Evolutionary conservation across 1,140 invertebrate species (phyloP), one percentile per base, ranked within the genome.

Genomic region (Neodiprion fabricii): DNA sequence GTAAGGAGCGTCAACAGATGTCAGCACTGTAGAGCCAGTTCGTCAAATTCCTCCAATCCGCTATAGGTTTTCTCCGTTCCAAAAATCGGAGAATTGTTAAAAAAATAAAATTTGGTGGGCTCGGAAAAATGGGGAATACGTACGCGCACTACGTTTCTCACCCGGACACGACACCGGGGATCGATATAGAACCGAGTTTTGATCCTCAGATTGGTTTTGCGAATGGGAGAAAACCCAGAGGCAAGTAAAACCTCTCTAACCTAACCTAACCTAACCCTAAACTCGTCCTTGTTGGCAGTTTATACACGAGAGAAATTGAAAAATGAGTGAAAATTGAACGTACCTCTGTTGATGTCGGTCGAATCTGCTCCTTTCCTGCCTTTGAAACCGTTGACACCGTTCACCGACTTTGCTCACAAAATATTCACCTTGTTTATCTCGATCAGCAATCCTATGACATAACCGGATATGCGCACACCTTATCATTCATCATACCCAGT

Each of bases 181-280:
- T 90, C 78, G 80, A 89, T 72, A 90, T 91, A 82, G 88, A 90
- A 77, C 91, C 94, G n/a, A 92, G 91, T 67, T 96, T 95, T 87
- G 95, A 97, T 89, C 92, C 93, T 7, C 81, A 92, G 72, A 89
- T 91, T 80, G 96, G 96, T 49, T 97, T 97, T 90, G 82, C 89
- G 40, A 89, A 91, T 73, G 90, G 92, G 53, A 90, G 96, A 81
- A 94, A 96, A 89, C 85, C 91, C 82, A 92, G 96, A 90, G 93
- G 95, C 93, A 91, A 82, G 73, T 61, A 14, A 61, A 61, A 40
- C 28, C 28, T 71, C 71, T 72, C 72, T 75, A 77, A 80, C 79
- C 72, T 80, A 83, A 81, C 61, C 74, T 66, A 53, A 61, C 53
- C 53, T 61, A 61, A 61, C n/a, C 53, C n/a, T 11, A 61, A 61